A percentile compares a stretch with the other conserved stretches of the same genome.
Conservation (phyloP, 2,113 vertebrate species). For the Dromiciops gliroides region DNA sequence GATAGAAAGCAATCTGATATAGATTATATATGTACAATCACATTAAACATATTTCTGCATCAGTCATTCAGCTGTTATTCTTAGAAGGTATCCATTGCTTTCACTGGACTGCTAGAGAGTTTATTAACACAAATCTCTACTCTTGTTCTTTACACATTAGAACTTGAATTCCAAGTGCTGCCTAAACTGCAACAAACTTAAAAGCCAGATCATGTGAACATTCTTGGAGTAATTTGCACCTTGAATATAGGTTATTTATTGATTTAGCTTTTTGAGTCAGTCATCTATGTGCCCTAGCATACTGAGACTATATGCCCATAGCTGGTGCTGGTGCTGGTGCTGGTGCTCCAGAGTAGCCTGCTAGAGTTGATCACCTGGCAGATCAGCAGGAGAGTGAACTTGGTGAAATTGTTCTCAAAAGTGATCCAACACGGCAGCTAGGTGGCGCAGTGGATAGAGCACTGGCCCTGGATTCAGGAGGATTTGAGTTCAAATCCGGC, state of each 20-base stretch:
- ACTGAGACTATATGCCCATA: not conserved
- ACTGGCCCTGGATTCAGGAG: too few relatives aligned
- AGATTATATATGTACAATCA: too few relatives aligned
- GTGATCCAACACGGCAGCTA: not conserved
- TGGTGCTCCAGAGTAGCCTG: not conserved
- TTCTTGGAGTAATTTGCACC: not conserved
- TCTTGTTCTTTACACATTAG: not conserved
- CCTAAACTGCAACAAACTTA: not conserved
- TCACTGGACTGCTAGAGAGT: not conserved
- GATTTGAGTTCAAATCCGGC: too few relatives aligned
- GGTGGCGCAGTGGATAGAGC: too few relatives aligned
- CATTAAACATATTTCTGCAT: too few relatives aligned
- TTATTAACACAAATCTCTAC: not conserved
- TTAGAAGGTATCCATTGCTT: not conserved
- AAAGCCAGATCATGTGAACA: not conserved
- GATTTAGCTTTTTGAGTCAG: not conserved
- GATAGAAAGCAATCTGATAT: too few relatives aligned
- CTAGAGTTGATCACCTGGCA: not conserved
- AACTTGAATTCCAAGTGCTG: not conserved
- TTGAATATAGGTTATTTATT: not conserved
- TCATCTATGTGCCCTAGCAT: not conserved
- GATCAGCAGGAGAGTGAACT: not conserved
- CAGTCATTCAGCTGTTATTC: not conserved
- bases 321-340: not conserved
- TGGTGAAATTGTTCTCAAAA: not conserved